A percentile compares a stretch with the other conserved stretches of the same genome.
Conservation (phyloP, 2,113 vertebrate species). For the Eolophus roseicapilla region DNA sequence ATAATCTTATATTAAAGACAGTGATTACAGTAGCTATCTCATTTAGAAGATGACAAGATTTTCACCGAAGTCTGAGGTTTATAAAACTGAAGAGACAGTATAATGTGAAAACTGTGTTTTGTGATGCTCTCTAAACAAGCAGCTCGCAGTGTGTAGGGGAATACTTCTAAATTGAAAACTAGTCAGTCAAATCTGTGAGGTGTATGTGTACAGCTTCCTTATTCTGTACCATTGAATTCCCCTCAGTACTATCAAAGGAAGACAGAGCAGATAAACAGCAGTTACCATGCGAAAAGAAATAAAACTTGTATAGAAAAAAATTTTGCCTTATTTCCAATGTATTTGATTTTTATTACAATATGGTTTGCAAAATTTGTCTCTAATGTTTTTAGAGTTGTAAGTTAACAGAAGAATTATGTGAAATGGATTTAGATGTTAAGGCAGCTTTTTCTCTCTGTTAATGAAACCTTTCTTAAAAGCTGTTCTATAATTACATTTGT, state of each 20-base stretch:
- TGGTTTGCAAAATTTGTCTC: not conserved
- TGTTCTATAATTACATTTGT: constrained; percentile 41
- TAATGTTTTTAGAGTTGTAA: not conserved
- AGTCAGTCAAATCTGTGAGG: not conserved
- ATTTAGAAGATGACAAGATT: not conserved
- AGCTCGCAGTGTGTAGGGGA: not conserved
- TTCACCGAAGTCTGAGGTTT: not conserved
- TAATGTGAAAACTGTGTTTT: not conserved
- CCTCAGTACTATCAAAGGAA: not conserved
- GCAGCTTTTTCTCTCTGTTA: constrained; percentile 36
- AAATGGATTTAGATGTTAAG: not conserved
- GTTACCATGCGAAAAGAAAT: not conserved
- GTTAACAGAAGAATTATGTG: not conserved
- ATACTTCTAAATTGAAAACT: not conserved
- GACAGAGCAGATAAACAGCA: not conserved
- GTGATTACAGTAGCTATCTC: not conserved
- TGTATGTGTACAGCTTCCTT: not conserved
- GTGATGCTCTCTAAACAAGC: not conserved
- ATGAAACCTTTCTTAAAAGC: constrained; percentile 13
- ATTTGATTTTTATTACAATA: not conserved
- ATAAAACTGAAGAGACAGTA: not conserved
- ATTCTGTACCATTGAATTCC: not conserved
- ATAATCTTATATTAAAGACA: not conserved
- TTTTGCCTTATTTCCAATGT: not conserved
- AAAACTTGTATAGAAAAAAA: not conserved